Evolutionary conservation across 2,113 vertebrate species (phyloP), one percentile per base, ranked within the genome.

Genomic region (Bubalus kerabau): DNA sequence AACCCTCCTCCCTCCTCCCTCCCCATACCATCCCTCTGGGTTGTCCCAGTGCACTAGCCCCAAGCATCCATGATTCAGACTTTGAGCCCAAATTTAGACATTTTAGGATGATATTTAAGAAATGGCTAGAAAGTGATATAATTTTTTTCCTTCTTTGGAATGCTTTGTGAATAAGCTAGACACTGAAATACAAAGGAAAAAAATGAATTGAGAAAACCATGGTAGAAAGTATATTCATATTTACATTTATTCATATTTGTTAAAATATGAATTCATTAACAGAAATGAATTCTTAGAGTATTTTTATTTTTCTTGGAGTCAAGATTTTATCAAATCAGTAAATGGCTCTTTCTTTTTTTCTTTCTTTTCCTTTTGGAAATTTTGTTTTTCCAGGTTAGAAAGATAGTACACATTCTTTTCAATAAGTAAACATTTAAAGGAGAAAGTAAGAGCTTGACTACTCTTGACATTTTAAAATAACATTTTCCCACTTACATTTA

Each of bases 121-220:
- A 80, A 48, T 3, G 12, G 43, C 28, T 43, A 80, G 56, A 32
- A 90, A 92, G 19, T 84, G 36, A 62, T 57, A 17, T 3, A 54
- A 36, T 48, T 40, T 87, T 62, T 95, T 90, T 89, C 76, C 87
- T 52, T 93, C 50, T 71, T 62, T 28, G 82, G 16, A 94, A 76
- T 90, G n/a, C 23, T 52, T 40, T 93, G 16, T 90, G 94, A 98
- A 71, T 17, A 91, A 91, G 52, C 62, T 46, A 96, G 83, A 81
- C 50, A 94, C 92, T 56, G 54, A 56, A 97, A 84, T 36, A 96
- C 81, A 74, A 92, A 76, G 71, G 76, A 59, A 54, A 96, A 95
- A 95, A 95, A 83, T 1, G 6, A 78, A 23, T 56, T 74, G 36
- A 90, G 40, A 96, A 98, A 97, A 48, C 6, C 11, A n/a, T 2